Conservation (phyloP, 2,113 vertebrate species). For the Gadus macrocephalus region DNA sequence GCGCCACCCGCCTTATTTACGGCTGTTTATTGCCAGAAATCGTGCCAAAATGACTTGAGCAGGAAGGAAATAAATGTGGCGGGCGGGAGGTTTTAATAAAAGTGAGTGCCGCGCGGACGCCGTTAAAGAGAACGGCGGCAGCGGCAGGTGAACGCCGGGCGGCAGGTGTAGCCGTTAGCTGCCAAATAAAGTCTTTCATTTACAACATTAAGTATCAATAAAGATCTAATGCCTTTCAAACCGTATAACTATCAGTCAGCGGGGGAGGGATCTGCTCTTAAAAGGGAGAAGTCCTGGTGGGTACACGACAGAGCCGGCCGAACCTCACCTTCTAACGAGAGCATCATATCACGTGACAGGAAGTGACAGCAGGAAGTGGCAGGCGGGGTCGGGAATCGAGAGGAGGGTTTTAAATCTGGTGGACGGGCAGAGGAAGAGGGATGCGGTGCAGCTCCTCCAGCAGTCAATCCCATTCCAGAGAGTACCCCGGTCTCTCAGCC, state of each 20-base stretch:
- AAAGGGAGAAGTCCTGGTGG: slow-evolving; percentile 33
- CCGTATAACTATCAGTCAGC: slow-evolving; percentile 85
- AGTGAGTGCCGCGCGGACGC: slow-evolving; percentile 91
- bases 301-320: not conserved
- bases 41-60: slow-evolving; percentile 98
- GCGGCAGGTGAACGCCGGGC: slow-evolving; percentile 83
- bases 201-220: slow-evolving; percentile 99
- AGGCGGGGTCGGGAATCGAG: not conserved
- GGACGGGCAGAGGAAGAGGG: slow-evolving; percentile 23
- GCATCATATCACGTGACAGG: not conserved
- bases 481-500: slow-evolving; percentile 61
- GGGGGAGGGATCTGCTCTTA: slow-evolving; percentile 51
- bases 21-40: slow-evolving; percentile 98
- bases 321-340: too few species aligned
- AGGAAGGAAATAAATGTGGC: slow-evolving; percentile 94
- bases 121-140: slow-evolving; percentile 92
- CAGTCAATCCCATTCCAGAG: slow-evolving; percentile 71
- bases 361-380: slow-evolving; percentile 3
- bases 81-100: slow-evolving; percentile 96
- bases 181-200: slow-evolving; percentile 97
- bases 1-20: slow-evolving; percentile 84
- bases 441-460: slow-evolving; percentile 60
- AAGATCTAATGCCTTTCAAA: slow-evolving; percentile 97
- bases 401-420: slow-evolving; percentile 57
- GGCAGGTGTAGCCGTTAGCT: slow-evolving; percentile 86